Evolutionary conservation across 1,140 invertebrate genomes (phyloP).

Genomic region (Ceratina calcarata): DNA sequence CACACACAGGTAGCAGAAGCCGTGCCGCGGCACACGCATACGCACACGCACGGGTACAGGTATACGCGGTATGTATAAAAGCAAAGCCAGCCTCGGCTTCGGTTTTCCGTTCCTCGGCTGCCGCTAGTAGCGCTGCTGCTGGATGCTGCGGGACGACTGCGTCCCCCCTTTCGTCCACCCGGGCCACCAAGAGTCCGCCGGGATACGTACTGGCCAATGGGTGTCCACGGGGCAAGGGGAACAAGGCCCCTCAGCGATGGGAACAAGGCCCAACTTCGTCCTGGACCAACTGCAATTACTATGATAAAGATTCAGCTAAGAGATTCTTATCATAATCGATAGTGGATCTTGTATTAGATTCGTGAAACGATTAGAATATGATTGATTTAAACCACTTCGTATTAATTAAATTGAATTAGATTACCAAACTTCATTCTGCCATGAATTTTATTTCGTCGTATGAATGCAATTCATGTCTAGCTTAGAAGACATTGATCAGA

Average conservation of each 20-base stretch:
- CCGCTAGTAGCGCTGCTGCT: slow-evolving; percentile 80
- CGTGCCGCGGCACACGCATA: slow-evolving; percentile 58
- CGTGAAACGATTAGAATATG: too few relatives aligned
- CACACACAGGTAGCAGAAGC: slow-evolving; percentile 56
- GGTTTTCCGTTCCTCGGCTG: slow-evolving; percentile 72
- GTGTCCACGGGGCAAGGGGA: slow-evolving; percentile 8
- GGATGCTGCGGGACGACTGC: slow-evolving; percentile 76
- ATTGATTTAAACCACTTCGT: too few relatives aligned
- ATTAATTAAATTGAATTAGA: too few relatives aligned
- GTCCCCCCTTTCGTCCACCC: slow-evolving; percentile 40
- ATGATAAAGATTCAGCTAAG: too few relatives aligned
- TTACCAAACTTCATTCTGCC: too few relatives aligned
- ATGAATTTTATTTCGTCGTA: too few relatives aligned
- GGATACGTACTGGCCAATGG: slow-evolving; percentile 20
- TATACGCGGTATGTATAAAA: slow-evolving; percentile 20
- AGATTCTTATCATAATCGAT: too few relatives aligned
- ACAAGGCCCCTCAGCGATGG: slow-evolving; percentile 28
- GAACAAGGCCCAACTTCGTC: not conserved
- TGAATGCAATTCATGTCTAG: too few relatives aligned
- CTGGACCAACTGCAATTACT: too few relatives aligned
- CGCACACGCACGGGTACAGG: slow-evolving; percentile 63
- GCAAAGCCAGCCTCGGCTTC: slow-evolving; percentile 67
- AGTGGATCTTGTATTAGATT: too few relatives aligned
- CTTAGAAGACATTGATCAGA: too few relatives aligned
- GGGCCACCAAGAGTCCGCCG: slow-evolving; percentile 44